A percentile compares a stretch with the other conserved stretches of the same genome.
These are phyloP conservation scores for Cairina moschata DNA, from an alignment of 2,113 vertebrate species.

Conservation along the genomic window DNA sequence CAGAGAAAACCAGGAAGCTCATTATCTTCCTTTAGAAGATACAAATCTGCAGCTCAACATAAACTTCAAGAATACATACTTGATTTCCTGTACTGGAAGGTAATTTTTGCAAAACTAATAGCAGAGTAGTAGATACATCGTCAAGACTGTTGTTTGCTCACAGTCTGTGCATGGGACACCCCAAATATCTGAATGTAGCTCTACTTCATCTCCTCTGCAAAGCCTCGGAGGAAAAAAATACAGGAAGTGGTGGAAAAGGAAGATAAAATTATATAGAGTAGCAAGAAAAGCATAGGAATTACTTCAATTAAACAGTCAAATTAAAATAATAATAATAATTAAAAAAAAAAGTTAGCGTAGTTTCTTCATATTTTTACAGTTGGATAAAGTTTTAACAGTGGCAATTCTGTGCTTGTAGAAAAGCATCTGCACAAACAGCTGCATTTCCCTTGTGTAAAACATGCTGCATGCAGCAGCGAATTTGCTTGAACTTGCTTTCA, in stretches of 20 bases:
- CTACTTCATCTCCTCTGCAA: background rate
- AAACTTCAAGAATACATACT: background rate
- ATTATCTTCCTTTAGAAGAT: background rate
- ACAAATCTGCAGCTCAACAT: background rate
- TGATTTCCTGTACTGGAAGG: background rate
- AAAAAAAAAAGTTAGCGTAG: background rate
- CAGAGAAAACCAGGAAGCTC: background rate
- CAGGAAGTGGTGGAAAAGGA: background rate
- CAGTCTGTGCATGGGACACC: background rate
- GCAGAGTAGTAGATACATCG: background rate
- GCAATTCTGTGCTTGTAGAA: background rate
- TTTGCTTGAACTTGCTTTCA: slow-evolving; percentile 19
- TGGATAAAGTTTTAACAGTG: background rate
- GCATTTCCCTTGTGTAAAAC: slow-evolving; percentile 11
- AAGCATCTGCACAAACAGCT: slow-evolving; percentile 22
- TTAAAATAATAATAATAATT: background rate
- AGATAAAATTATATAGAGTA: background rate
- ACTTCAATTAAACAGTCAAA: background rate
- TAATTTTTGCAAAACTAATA: background rate
- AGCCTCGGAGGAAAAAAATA: background rate
- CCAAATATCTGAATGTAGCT: background rate
- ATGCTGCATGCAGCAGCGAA: background rate
- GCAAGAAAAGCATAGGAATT: background rate
- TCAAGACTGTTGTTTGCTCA: background rate
- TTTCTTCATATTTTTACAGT: background rate